phyloP scores from a whole-genome alignment of 2,797 vertebrate species.

The Peromyscus nudipes region DNA sequence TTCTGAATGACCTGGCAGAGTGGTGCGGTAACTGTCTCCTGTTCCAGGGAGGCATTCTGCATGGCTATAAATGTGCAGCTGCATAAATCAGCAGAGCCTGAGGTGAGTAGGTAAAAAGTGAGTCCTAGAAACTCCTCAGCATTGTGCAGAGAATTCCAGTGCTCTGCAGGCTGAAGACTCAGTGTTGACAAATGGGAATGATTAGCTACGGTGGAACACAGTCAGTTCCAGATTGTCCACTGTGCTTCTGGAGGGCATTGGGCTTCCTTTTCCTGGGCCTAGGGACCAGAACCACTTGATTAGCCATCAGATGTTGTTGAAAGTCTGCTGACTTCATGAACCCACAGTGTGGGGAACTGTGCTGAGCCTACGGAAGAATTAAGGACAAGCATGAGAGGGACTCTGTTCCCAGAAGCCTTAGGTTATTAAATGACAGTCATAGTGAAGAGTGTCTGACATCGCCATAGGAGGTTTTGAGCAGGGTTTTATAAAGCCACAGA shows the following conservation, averaged over 20 bases:
- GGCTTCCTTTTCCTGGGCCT: background rate
- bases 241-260: background rate
- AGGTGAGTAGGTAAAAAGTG: constrained; percentile 57
- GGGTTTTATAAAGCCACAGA: background rate
- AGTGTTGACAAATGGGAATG: background rate
- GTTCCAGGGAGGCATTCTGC: constrained; percentile 16
- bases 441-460: background rate
- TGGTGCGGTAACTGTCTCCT: background rate
- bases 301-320: background rate
- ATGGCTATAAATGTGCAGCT: background rate
- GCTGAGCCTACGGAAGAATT: background rate
- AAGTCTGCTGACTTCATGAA: background rate
- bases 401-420: background rate
- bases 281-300: background rate
- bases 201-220: background rate
- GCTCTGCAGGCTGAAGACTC: background rate
- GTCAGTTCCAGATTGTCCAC: background rate
- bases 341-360: background rate
- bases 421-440: background rate
- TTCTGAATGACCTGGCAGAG: constrained; percentile 41
- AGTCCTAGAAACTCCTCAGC: constrained; percentile 51
- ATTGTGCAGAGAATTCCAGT: constrained; percentile 60
- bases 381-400: fast-evolving
- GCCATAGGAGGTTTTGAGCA: background rate
- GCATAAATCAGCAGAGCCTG: constrained; percentile 48